Base-by-base conservation (phyloP, 2,797 vertebrate species). In the Macrochelys suwanniensis region DNA sequence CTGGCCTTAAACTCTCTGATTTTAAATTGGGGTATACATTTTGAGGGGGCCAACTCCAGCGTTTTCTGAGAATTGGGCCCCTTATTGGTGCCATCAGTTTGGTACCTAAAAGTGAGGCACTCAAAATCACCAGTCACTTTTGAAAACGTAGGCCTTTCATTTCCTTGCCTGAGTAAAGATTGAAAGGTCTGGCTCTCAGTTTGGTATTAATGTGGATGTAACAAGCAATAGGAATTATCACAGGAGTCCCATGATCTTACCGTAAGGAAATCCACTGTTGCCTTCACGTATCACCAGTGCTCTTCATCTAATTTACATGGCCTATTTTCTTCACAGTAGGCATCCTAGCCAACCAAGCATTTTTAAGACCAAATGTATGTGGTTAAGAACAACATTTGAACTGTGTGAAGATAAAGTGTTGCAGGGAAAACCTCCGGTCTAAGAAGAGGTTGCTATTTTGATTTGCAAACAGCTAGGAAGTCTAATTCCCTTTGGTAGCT, bases 371-470 rank as follows among this genome's bases (percentile, higher is more conserved):
- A 76, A 83, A 33, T 26, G 16, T 83, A 77, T 94, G 85, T 51
- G n/a, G 84, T 78, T 51, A 93, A 80, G 53, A 96, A 94, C 65
- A 96, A 90, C 57, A 93, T 94, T 71, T 85, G 49, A 90, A 93
- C 26, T 92, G 26, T 65, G 37, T 65, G n/a, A 94, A 92, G 42
- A 82, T 83, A 80, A 95, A 91, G 51, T 91, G 59, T 21, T 71
- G 51, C 80, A 83, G 42, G 87, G 87, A 91, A 92, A 94, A 96
- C 86, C 74, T 95, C 87, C 93, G 89, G 78, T 79, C 92, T 82
- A 95, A 97, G 95, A 96, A 95, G 87, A 94, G 45, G 88, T 95
- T 97, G 95, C 96, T 90, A 93, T 90, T 92, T 90, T 1, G 7
- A 42, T 87, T 86, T 77, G 82, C 28, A 84, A 89, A 79, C 93